These are phyloP conservation scores for Chitala chitala DNA, from an alignment of 2,113 vertebrate species.

Conservation along the genomic window DNA sequence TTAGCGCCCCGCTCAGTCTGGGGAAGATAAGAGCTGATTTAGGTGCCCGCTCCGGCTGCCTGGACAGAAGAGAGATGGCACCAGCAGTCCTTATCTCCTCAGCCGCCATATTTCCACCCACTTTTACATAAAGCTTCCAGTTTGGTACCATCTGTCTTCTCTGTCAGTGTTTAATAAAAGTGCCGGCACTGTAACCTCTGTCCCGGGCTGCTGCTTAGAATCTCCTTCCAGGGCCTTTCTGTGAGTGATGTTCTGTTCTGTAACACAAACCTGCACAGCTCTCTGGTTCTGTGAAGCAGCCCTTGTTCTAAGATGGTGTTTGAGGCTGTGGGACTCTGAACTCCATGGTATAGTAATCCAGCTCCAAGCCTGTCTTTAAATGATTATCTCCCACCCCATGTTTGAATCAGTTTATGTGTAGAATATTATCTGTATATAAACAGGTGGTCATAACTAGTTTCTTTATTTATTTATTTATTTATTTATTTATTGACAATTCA, in stretches of 20 bases:
- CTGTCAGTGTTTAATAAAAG: slow-evolving; percentile 61
- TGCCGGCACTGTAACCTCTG: slow-evolving; percentile 40
- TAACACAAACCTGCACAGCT: no score
- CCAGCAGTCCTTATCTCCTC: slow-evolving; percentile 57
- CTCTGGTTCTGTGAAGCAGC: not conserved
- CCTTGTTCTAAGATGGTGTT: not conserved
- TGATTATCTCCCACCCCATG: not conserved
- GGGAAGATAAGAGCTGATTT: slow-evolving; percentile 71
- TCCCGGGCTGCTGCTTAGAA: slow-evolving; percentile 8
- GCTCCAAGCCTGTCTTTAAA: not conserved
- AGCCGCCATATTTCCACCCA: slow-evolving; percentile 55
- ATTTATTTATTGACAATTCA: no score
- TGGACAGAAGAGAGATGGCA: slow-evolving; percentile 54
- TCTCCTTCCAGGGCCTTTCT: not conserved
- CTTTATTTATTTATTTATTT: no score
- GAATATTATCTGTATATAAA: no score
- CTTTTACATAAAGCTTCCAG: slow-evolving; percentile 63
- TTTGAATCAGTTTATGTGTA: no score
- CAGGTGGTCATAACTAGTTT: no score
- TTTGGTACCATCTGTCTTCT: slow-evolving; percentile 65
- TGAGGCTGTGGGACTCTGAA: no score
- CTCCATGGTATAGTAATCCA: not conserved
- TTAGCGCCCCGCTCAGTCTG: slow-evolving; percentile 64
- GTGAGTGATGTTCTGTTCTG: no score
- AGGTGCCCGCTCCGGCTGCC: slow-evolving; percentile 52